These are phyloP conservation scores for Telmatherina bonti DNA, from an alignment of 2,797 vertebrate species.

Conservation along the genomic window DNA sequence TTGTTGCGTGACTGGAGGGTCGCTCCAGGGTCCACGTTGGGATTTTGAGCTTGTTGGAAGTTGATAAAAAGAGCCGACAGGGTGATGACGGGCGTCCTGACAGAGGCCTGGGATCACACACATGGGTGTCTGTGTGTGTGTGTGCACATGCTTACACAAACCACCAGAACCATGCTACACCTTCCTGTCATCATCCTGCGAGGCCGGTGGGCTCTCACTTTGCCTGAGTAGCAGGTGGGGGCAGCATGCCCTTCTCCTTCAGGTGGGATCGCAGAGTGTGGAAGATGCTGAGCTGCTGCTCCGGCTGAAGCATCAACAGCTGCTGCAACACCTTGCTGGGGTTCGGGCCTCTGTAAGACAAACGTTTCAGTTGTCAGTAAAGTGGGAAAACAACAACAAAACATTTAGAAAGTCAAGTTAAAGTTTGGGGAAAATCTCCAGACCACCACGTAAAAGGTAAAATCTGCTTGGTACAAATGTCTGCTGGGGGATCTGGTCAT, in stretches of 20 bases:
- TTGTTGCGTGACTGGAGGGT: slow-evolving; percentile 21
- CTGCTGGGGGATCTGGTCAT: too few species aligned
- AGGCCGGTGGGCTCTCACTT: slow-evolving; percentile 48
- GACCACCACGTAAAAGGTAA: too few species aligned
- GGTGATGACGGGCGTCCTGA: slow-evolving; percentile 42
- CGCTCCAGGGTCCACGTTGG: slow-evolving; percentile 27
- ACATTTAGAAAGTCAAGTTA: too few species aligned
- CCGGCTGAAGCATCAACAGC: slow-evolving; percentile 92
- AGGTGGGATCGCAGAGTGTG: slow-evolving; percentile 91
- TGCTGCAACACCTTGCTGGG: slow-evolving; percentile 96
- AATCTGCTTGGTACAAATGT: too few species aligned
- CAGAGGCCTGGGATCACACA: slow-evolving; percentile 32
- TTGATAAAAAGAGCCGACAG: slow-evolving; percentile 32
- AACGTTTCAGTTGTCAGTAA: not conserved
- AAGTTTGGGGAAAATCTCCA: too few species aligned
- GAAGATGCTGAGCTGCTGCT: slow-evolving; percentile 94
- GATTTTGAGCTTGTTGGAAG: slow-evolving; percentile 41
- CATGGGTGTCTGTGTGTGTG: slow-evolving; percentile 4
- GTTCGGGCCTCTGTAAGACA: slow-evolving; percentile 89
- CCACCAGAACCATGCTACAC: slow-evolving; percentile 21
- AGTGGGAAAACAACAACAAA: not conserved
- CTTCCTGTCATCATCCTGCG: not conserved
- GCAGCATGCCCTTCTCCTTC: slow-evolving; percentile 88
- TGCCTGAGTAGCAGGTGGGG: slow-evolving; percentile 79
- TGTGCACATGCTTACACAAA: slow-evolving; percentile 40